These are phyloP conservation scores for Melieria omissa DNA, from an alignment of 2,888 invertebrate genomes.

Conservation along the genomic window DNA sequence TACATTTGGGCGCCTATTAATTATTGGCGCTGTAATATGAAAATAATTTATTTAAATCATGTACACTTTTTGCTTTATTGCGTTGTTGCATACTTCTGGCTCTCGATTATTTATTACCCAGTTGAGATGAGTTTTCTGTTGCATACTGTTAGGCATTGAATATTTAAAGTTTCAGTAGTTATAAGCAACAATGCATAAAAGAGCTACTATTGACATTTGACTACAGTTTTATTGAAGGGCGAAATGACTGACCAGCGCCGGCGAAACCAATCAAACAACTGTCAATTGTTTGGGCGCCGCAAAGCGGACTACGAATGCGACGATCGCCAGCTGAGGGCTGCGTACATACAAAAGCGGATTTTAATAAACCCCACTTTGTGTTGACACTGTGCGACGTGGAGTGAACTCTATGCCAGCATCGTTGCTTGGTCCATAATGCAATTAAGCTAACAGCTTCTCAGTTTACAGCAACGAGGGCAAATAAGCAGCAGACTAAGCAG, in stretches of 20 bases:
- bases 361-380: conserved; percentile 22
- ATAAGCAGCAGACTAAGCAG: conserved; percentile 32
- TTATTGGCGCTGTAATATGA: too few relatives aligned
- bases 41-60: too few relatives aligned
- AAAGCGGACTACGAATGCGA: conserved; percentile 27
- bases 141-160: neutral
- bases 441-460: conserved; percentile 59
- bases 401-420: conserved; percentile 54
- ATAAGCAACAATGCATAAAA: neutral
- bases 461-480: conserved; percentile 47
- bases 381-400: conserved; percentile 35
- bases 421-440: conserved; percentile 50
- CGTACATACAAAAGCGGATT: conserved; percentile 34
- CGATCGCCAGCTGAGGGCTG: neutral
- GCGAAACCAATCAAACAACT: conserved; percentile 51
- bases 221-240: conserved; percentile 53
- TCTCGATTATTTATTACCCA: neutral
- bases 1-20: too few relatives aligned
- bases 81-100: too few relatives aligned
- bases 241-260: conserved; percentile 44
- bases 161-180: neutral
- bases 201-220: conserved; percentile 49
- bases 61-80: too few relatives aligned
- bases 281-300: conserved; percentile 43
- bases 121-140: neutral